Conservation (phyloP, 2,113 vertebrate species). For the Agapornis roseicollis region DNA sequence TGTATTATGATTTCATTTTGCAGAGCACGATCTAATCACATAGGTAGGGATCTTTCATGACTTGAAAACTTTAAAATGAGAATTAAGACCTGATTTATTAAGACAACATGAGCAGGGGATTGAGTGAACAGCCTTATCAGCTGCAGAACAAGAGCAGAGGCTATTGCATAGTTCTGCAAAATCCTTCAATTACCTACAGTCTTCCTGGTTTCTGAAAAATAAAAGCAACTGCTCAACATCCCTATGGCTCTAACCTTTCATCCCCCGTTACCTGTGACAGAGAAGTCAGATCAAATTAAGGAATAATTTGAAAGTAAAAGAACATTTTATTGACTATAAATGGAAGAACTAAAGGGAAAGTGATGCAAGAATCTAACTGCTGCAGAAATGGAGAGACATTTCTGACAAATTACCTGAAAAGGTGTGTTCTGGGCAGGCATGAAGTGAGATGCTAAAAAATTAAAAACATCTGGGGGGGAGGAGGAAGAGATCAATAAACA, state of each 20-base stretch:
- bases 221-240: not conserved
- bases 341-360: not conserved
- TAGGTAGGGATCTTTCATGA: not conserved
- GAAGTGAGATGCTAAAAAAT: not conserved
- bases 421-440: not conserved
- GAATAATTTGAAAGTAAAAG: not conserved
- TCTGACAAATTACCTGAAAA: not conserved
- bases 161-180: not conserved
- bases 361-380: not conserved
- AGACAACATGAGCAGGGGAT: not conserved
- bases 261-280: not conserved
- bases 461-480: rapidly evolving
- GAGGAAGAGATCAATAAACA: not conserved
- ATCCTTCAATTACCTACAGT: not conserved
- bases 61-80: not conserved
- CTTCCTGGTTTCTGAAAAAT: not conserved
- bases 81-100: not conserved
- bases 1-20: not conserved
- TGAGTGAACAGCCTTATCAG: not conserved
- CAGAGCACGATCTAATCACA: not conserved
- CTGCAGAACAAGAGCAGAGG: not conserved
- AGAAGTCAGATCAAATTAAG: not conserved
- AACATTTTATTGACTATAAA: not conserved
- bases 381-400: not conserved
- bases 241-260: not conserved